Base-by-base conservation (phyloP, 2,888 invertebrate species). In the Schrankia costaestrigalis region DNA sequence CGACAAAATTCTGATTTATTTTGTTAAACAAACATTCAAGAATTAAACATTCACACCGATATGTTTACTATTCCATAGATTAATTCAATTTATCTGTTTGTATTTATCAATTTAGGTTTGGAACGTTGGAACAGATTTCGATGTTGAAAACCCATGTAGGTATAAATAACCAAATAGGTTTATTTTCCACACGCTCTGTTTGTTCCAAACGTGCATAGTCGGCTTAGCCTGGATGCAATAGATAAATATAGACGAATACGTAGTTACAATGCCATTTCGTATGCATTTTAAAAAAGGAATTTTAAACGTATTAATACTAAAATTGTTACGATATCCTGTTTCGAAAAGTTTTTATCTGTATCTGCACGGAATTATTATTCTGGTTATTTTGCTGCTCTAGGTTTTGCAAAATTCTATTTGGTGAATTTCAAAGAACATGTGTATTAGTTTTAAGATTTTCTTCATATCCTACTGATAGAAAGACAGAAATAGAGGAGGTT, bases 81-180 rank as follows among this genome's bases (percentile, higher is more conserved):
- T 25, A 25, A 29, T 39, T 28, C 8, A 18, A 41, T 45, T 40
- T 15, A 37, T 26, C 31, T 46, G 43, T 45, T 49, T 41, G 35
- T 35, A 41, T 39, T 17, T 38, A 46, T 46, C 41, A 44, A 41
- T 41, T 32, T 34, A n/a, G 33, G 15, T 3, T 30, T 6, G 3
- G 12, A 30, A 5, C 26, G 19, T 7, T 11, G 11, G 12, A 37
- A 19, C 32, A 36, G 41, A 32, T 26, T 26, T 35, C 45, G 31
- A 26, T 26, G 31, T 35, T 34, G 26, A 36, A 48, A 45, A 35
- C 32, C 37, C 23, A 11, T 35, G 31, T 21, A 21, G 31, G 30
- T 43, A 57, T 53, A 50, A 50, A 57, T 54, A 47, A 41, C 37
- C 34, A 37, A 48, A 46, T 41, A 35, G 48, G 50, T 56, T 48